Evolutionary conservation across 2,888 invertebrate species (phyloP), one percentile per base, ranked within the genome.

Genomic region (Dryadula phaetusa): DNA sequence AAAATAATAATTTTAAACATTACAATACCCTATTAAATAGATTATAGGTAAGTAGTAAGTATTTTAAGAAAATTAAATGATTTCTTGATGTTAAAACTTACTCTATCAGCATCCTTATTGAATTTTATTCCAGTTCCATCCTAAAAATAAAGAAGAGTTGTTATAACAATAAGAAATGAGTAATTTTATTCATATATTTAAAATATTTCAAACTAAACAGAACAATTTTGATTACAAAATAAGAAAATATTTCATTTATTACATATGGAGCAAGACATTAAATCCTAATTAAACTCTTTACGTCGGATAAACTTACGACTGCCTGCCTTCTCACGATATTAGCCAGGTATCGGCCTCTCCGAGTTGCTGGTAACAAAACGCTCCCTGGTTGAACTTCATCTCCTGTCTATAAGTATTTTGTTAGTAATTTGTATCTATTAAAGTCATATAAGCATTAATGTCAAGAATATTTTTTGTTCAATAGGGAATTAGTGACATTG

Each of bases 61-160:
- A n/a, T n/a, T n/a, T n/a, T n/a, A n/a, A 34, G 10, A 3, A 16
- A 6, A 12, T 0, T 18, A n/a, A 28, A 4, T 53, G 0, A 18
- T 18, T 47, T 47, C 14, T 22, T 14, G 2, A 47, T n/a, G 8
- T 28, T 18, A 16, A 42, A 2, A 74, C 83, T 85, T 73, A 92
- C 91, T 72, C 90, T 77, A 37, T 92, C 92, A 0, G 92, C 92
- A 64, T 92, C 92, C 73, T 90, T 92, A 73, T 92, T 91, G 74
- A 92, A 92, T 68, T 87, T 90, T 2, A 92, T 90, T 20, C 90
- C 88, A 0, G 91, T 92, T 0, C 91, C 91, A 44, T 92, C 91
- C 91, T 89, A 76, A 25, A 75, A 52, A 56, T 22, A 1, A 16
- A n/a, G 10, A n/a, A n/a, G n/a, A n/a, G n/a, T n/a, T n/a, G n/a